Evolutionary conservation across 2,113 vertebrate species (phyloP), one percentile per base, ranked within the genome.

Genomic region (Tiliqua scincoides): DNA sequence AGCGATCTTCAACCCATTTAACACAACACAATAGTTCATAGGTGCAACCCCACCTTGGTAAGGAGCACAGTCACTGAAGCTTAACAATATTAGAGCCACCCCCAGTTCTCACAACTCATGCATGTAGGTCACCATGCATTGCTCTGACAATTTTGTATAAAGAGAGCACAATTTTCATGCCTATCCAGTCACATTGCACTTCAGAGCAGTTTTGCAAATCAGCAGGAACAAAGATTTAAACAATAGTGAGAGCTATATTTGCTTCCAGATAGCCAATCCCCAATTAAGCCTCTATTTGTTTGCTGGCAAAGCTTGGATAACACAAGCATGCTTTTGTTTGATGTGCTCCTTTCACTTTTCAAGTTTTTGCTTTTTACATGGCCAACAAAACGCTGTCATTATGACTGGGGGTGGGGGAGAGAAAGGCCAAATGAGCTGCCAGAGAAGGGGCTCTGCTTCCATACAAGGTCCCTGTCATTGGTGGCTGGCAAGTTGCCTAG

Each of bases 271-370:
- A 85, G 85, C 32, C 76, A 85, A 85, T 85, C 83, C 65, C 72
- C 89, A 89, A 89, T 82, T 91, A 91, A 92, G 63, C 48, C 72
- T 85, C 10, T 57, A 84, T 85, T 87, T 88, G 18, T 89, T 88
- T 88, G 83, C 71, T 1, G 0, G 83, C 2, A 86, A 79, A 88
- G 73, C 0, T 21, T 68, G 71, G 70, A 61, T 78, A 85, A 21
- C 1, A 37, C 37, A 27, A 92, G 8, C 1, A 3, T 59, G 37
- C 86, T 70, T 89, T 86, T 5, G 54, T 87, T 84, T 63, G 48
- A 82, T 85, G 1, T 0, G 0, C 32, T 54, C 88, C 85, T 48
- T 43, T 15, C 63, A 35, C 67, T 91, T 86, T 93, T 52, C 79
- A 90, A 67, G 52, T 83, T 87, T 92, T 81, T 82, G 52, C 1